These are phyloP conservation scores for Pimpla rufipes DNA, from an alignment of 2,888 invertebrate genomes.

Conservation along the genomic window DNA sequence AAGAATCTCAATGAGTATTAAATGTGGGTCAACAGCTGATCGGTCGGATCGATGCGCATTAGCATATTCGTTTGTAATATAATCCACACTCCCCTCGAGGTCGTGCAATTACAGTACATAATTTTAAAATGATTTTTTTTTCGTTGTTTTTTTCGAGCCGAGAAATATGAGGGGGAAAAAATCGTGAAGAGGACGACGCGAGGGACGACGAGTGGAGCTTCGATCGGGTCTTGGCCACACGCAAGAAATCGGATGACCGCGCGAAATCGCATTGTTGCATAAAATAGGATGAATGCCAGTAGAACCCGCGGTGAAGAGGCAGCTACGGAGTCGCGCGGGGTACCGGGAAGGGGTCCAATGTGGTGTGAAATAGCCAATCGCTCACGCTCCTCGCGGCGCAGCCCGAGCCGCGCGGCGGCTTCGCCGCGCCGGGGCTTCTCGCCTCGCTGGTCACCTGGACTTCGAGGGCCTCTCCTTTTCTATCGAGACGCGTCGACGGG, in stretches of 20 bases:
- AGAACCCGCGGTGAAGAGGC: slow-evolving; percentile 41
- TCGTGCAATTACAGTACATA: not conserved
- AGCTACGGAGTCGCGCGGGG: slow-evolving; percentile 32
- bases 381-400: slow-evolving; percentile 68
- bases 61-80: slow-evolving; percentile 71
- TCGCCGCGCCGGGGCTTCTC: slow-evolving; percentile 57
- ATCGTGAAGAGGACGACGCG: not conserved
- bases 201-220: slow-evolving; percentile 1
- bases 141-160: too few species aligned
- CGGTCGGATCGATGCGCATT: slow-evolving; percentile 77
- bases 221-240: slow-evolving; percentile 51
- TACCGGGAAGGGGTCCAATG: slow-evolving; percentile 76
- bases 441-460: slow-evolving; percentile 68
- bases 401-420: slow-evolving; percentile 33
- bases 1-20: slow-evolving; percentile 76
- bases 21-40: slow-evolving; percentile 82
- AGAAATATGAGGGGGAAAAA: not conserved
- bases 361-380: slow-evolving; percentile 81
- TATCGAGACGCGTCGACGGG: slow-evolving; percentile 46
- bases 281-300: slow-evolving; percentile 75
- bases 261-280: slow-evolving; percentile 76
- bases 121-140: slow-evolving; percentile 21
- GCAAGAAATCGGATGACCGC: slow-evolving; percentile 75
- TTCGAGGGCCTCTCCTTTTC: slow-evolving; percentile 57
- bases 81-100: slow-evolving; percentile 20